Evolutionary conservation across 1,140 invertebrate genomes (phyloP).

Genomic region (Halyomorpha halys): DNA sequence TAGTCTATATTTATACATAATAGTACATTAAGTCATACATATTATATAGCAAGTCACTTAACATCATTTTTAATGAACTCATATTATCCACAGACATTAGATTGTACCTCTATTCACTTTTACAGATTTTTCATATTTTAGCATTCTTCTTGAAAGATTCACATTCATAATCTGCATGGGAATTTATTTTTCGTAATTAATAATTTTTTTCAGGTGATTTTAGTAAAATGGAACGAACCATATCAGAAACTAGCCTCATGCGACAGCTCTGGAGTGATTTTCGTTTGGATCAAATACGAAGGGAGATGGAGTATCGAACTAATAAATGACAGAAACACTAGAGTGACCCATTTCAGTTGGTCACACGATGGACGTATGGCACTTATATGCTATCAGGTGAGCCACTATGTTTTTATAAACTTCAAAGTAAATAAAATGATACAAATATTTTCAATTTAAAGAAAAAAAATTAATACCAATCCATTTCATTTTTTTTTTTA

Average conservation of each 20-base stretch:
- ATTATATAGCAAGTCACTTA: no score
- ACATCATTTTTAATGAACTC: no score
- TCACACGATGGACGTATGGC: slow-evolving; percentile 97
- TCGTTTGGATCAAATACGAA: slow-evolving; percentile 99
- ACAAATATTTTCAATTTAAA: slow-evolving; percentile 4
- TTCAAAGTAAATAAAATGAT: background rate
- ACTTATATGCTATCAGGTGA: slow-evolving; percentile 88
- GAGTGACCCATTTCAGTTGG: slow-evolving; percentile 96
- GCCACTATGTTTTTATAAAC: background rate
- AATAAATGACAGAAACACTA: slow-evolving; percentile 94
- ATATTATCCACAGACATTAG: no score
- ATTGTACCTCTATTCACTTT: no score
- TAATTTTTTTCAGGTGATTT: slow-evolving; percentile 59
- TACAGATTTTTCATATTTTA: no score
- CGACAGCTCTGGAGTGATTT: slow-evolving; percentile 95
- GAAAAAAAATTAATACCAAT: background rate
- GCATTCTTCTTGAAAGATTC: no score
- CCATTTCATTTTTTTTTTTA: background rate
- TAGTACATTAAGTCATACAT: no score
- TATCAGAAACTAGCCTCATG: slow-evolving; percentile 97
- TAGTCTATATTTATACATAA: no score
- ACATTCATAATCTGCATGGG: no score
- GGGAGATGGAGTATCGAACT: slow-evolving; percentile 97
- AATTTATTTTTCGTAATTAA: no score
- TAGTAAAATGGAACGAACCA: slow-evolving; percentile 97